These are phyloP conservation scores for Setipinna tenuifilis DNA, from an alignment of 2,797 vertebrate species.

Conservation along the genomic window DNA sequence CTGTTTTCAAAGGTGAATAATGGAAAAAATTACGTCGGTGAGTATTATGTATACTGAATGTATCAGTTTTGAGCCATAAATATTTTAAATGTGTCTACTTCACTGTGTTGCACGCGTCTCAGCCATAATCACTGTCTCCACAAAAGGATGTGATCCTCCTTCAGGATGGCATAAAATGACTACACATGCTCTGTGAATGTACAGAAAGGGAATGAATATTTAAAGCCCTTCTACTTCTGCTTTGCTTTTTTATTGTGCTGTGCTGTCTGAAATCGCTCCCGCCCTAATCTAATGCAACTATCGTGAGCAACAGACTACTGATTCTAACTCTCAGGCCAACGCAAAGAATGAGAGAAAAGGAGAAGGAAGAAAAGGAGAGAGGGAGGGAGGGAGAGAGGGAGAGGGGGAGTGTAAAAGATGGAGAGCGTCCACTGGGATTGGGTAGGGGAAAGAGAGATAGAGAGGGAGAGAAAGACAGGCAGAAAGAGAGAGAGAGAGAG, in stretches of 20 bases:
- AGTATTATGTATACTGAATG: background rate
- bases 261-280: constrained; percentile 12
- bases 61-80: background rate
- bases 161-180: background rate
- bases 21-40: background rate
- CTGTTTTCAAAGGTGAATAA: background rate
- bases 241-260: constrained; percentile 8
- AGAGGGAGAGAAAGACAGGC: background rate
- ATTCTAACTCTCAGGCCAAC: constrained; percentile 32
- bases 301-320: constrained; percentile 42
- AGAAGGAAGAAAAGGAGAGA: constrained; percentile 26
- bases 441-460: constrained; percentile 29
- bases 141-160: background rate
- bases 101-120: background rate
- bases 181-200: background rate
- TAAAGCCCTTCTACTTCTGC: background rate
- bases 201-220: background rate
- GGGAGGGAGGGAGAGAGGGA: constrained; percentile 15
- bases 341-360: constrained; percentile 31
- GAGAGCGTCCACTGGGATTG: constrained; percentile 38
- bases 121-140: background rate
- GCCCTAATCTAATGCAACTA: constrained; percentile 50
- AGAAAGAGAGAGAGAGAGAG: background rate
- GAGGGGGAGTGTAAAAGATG: constrained; percentile 35
- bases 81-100: constrained; percentile 12